Evolutionary conservation across 2,797 vertebrate species (phyloP).

Genomic region (Scomberomorus guttatus): DNA sequence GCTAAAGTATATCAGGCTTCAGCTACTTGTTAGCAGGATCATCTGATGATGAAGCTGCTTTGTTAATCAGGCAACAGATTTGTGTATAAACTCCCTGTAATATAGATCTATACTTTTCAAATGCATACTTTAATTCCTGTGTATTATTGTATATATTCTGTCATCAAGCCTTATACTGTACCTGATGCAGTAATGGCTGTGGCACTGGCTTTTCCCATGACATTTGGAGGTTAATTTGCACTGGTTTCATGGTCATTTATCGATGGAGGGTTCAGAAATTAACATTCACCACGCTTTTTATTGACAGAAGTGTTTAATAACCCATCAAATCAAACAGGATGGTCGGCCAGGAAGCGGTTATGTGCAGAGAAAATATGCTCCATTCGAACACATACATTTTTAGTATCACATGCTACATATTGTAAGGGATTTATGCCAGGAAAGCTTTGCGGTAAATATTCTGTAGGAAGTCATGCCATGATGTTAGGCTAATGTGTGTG

Average conservation of each 20-base stretch:
- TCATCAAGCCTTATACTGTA: conserved; percentile 53
- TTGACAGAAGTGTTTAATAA: conserved; percentile 90
- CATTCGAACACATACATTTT: conserved; percentile 19
- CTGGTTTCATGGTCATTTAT: conserved; percentile 88
- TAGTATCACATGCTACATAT: conserved; percentile 17
- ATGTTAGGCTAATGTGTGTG: conserved; percentile 73
- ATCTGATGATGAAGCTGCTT: too few species aligned
- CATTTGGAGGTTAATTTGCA: conserved; percentile 90
- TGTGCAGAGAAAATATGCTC: conserved; percentile 29
- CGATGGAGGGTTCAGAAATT: conserved; percentile 84
- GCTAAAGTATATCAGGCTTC: too few species aligned
- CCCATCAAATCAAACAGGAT: conserved; percentile 84
- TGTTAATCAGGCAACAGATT: too few species aligned
- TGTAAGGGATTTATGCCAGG: conserved; percentile 49
- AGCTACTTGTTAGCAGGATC: neutral
- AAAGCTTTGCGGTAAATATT: conserved; percentile 52
- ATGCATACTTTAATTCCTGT: conserved; percentile 1
- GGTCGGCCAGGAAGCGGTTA: conserved; percentile 63
- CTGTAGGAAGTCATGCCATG: conserved; percentile 42
- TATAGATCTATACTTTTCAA: neutral
- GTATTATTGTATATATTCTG: conserved; percentile 9
- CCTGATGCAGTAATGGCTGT: conserved; percentile 77
- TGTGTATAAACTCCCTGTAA: conserved; percentile 18
- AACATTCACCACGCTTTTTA: conserved; percentile 88
- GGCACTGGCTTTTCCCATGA: conserved; percentile 85